Evolutionary conservation across 1,140 invertebrate species (phyloP).

Genomic region (Drosophila navojoa): DNA sequence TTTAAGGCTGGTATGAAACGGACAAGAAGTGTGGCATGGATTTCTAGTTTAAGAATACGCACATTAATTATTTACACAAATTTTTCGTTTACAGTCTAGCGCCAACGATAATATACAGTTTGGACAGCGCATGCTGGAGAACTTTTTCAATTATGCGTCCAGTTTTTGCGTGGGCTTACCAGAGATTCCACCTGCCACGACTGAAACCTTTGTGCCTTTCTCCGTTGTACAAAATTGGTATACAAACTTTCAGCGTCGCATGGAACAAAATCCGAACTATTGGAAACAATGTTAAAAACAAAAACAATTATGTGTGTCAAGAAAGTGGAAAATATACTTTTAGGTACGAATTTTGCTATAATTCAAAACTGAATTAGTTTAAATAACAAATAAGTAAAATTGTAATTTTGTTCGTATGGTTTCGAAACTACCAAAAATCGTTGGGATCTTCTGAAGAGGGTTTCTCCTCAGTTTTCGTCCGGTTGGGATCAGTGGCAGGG

Average conservation of each 20-base stretch:
- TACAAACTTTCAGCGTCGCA: conserved; percentile 93
- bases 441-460: background rate
- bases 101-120: conserved; percentile 90
- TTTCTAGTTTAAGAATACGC: background rate
- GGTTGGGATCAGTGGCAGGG: background rate
- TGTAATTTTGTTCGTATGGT: no score
- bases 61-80: background rate
- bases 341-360: conserved; percentile 9
- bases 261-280: conserved; percentile 97
- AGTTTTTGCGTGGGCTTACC: conserved; percentile 93
- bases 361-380: conserved; percentile 7
- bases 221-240: conserved; percentile 96
- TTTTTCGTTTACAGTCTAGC: conserved; percentile 50
- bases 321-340: conserved; percentile 8
- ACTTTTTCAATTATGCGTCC: conserved; percentile 95
- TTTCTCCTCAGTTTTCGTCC: background rate
- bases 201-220: conserved; percentile 94
- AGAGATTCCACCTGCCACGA: conserved; percentile 91
- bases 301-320: background rate
- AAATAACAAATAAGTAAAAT: background rate
- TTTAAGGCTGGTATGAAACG: no score
- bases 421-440: background rate
- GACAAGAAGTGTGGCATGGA: background rate
- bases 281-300: conserved; percentile 88
- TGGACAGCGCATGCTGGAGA: conserved; percentile 96